phyloP scores from a whole-genome alignment of 2,113 vertebrate genomes.

The Psephotus haematonotus region DNA sequence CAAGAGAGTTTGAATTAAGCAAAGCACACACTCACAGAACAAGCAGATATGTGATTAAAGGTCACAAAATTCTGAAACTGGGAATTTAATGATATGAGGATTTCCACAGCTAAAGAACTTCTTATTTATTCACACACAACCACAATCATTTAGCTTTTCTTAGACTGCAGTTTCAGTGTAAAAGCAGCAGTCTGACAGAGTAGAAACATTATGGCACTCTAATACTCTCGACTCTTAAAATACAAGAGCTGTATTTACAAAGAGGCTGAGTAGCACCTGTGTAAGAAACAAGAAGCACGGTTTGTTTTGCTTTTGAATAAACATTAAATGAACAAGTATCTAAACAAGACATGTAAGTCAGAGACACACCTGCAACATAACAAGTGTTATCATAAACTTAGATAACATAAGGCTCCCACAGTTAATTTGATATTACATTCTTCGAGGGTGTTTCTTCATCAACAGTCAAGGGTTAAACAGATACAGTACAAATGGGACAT shows the following conservation, averaged over 20 bases:
- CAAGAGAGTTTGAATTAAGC: background rate
- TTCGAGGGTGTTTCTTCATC: background rate
- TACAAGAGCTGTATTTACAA: background rate
- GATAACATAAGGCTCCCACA: background rate
- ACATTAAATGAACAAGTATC: background rate
- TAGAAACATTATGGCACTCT: background rate
- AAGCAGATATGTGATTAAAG: background rate
- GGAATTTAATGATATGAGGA: background rate
- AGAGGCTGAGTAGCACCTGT: background rate
- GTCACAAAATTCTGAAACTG: background rate
- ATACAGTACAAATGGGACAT: fast-evolving
- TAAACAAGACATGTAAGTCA: background rate
- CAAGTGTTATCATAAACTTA: background rate
- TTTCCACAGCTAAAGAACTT: background rate
- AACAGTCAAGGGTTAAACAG: background rate
- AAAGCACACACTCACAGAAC: background rate
- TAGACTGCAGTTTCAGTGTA: background rate
- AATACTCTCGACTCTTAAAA: background rate
- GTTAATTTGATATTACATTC: background rate
- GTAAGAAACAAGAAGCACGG: background rate
- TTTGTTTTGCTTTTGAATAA: background rate
- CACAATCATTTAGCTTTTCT: background rate
- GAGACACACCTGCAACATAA: background rate
- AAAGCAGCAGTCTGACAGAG: background rate
- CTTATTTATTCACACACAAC: background rate